Evolutionary conservation across 2,888 invertebrate species (phyloP).

Genomic region (Therioaphis trifolii): DNA sequence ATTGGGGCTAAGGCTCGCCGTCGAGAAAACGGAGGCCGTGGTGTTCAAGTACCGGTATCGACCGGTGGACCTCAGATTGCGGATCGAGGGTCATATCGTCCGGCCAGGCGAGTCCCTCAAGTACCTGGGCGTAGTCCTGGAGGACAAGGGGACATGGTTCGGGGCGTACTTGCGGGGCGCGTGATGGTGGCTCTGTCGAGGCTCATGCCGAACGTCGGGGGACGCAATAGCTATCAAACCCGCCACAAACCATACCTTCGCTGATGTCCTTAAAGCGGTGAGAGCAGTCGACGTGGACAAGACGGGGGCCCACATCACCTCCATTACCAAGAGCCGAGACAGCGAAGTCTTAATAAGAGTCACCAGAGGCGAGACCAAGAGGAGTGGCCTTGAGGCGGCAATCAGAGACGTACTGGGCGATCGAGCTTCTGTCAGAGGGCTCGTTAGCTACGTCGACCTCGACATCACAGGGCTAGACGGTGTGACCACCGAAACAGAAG

Average conservation of each 20-base stretch:
- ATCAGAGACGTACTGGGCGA: neutral
- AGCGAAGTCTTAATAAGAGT: neutral
- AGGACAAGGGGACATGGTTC: too few species aligned
- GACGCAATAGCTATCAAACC: neutral
- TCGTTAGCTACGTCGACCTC: neutral
- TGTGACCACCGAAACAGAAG: neutral
- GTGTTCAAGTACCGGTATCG: neutral
- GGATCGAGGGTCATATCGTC: too few species aligned
- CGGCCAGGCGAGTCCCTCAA: too few species aligned
- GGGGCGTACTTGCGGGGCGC: too few species aligned
- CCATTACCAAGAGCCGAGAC: neutral
- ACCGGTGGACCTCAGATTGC: neutral
- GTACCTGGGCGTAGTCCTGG: too few species aligned
- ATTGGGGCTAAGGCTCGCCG: neutral
- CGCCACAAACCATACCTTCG: neutral
- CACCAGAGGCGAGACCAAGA: neutral
- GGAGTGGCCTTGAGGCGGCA: neutral
- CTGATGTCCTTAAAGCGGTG: neutral
- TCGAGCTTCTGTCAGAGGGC: neutral
- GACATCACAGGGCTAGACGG: neutral
- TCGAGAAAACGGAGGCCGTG: conserved; percentile 5
- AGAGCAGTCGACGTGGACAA: neutral
- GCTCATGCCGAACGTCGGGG: too few species aligned
- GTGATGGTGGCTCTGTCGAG: too few species aligned
- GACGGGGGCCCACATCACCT: neutral